Evolutionary conservation across 2,888 invertebrate species (phyloP).

Genomic region (Lochmaea capreae): DNA sequence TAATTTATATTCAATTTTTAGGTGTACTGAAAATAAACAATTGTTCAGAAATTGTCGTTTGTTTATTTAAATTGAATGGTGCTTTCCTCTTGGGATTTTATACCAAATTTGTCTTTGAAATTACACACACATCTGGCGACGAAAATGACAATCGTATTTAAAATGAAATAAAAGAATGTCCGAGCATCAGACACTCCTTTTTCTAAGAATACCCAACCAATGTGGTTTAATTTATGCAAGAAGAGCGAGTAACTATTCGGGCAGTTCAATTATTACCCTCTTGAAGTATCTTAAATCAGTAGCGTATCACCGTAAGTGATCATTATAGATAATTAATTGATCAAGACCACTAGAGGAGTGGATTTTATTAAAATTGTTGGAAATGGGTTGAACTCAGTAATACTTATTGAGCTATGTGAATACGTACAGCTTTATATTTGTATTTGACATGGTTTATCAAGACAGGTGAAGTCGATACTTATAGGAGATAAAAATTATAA

Average conservation of each 20-base stretch:
- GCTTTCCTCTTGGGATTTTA: not conserved
- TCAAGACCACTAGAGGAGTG: not conserved
- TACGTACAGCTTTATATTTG: too few species aligned
- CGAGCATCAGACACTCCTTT: slow-evolving; percentile 37
- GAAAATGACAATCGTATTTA: slow-evolving; percentile 30
- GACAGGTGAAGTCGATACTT: too few species aligned
- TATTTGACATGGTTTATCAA: too few species aligned
- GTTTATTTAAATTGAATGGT: slow-evolving; percentile 5
- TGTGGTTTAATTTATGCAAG: slow-evolving; percentile 41
- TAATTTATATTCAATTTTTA: too few species aligned
- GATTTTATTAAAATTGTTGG: not conserved
- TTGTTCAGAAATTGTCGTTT: not conserved
- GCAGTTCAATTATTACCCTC: slow-evolving; percentile 37
- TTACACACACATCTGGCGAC: slow-evolving; percentile 35
- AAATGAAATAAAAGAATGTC: slow-evolving; percentile 41
- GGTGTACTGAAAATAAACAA: not conserved
- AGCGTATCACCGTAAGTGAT: slow-evolving; percentile 29
- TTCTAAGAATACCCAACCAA: slow-evolving; percentile 41
- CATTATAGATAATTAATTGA: slow-evolving; percentile 26
- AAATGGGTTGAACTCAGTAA: not conserved
- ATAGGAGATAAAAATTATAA: too few species aligned
- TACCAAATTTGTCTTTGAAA: not conserved
- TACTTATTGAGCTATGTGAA: too few species aligned
- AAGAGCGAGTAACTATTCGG: slow-evolving; percentile 36
- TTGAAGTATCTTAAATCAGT: slow-evolving; percentile 31